A percentile compares a stretch with the other conserved stretches of the same genome.
phyloP scores from a whole-genome alignment of 2,113 vertebrate species.

The Accipiter cooperii region DNA sequence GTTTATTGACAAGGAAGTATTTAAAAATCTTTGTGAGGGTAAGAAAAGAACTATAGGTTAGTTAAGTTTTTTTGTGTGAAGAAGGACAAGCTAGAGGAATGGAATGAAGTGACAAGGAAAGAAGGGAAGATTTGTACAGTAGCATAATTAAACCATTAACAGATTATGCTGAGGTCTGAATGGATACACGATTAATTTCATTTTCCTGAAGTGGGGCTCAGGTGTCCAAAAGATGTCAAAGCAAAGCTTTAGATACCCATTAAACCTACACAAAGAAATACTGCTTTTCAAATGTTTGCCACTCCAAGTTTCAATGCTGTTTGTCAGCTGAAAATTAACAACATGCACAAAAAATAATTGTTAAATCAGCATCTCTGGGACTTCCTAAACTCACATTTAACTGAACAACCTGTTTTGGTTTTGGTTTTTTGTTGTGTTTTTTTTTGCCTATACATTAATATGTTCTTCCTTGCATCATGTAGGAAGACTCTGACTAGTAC shows the following conservation, averaged over 20 bases:
- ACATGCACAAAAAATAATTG: not conserved
- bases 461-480: not conserved
- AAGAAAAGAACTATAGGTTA: not conserved
- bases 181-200: not conserved
- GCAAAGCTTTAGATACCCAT: not conserved
- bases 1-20: not conserved
- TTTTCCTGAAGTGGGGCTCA: not conserved
- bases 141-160: not conserved
- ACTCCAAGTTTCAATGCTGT: not conserved
- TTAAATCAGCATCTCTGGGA: not conserved
- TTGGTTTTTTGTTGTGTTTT: not conserved
- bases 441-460: not conserved
- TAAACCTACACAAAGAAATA: not conserved
- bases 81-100: not conserved
- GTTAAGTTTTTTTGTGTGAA: not conserved
- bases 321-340: conserved; percentile 44
- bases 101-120: not conserved
- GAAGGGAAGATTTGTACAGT: not conserved
- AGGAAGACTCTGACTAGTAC: not conserved
- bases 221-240: not conserved
- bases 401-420: not conserved
- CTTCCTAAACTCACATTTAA: not conserved
- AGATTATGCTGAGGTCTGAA: not conserved
- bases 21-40: not conserved
- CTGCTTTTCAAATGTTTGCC: not conserved